These are phyloP conservation scores for Thalassophryne amazonica DNA, from an alignment of 2,797 vertebrate genomes.

Conservation along the genomic window DNA sequence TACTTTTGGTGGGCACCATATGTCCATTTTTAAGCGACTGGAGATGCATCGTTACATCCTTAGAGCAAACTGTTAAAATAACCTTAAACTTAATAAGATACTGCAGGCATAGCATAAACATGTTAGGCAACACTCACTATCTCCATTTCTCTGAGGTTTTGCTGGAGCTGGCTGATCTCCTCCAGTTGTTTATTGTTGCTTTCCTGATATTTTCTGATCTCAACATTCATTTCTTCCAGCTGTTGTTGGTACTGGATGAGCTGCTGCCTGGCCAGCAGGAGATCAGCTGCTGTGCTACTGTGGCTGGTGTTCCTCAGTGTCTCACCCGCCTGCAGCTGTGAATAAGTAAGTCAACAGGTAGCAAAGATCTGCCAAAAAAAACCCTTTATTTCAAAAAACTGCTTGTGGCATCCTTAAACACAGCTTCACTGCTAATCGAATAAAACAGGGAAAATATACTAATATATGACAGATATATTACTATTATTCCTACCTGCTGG, in stretches of 20 bases:
- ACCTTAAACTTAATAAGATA: neutral
- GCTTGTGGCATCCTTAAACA: neutral
- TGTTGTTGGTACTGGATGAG: conserved; percentile 87
- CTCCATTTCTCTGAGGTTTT: conserved; percentile 76
- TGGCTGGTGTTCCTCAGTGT: conserved; percentile 90
- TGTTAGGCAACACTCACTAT: conserved; percentile 68
- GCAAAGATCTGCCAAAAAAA: neutral
- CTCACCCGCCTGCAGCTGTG: conserved; percentile 93
- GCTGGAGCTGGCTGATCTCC: conserved; percentile 77
- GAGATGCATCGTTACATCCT: too few relatives aligned
- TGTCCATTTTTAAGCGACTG: too few relatives aligned
- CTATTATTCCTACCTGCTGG: conserved; percentile 83
- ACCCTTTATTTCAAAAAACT: neutral
- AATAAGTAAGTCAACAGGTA: conserved; percentile 2
- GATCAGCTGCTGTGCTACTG: conserved; percentile 89
- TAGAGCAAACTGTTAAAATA: neutral
- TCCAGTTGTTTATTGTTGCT: conserved; percentile 76
- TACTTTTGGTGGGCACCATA: too few relatives aligned
- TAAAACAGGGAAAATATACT: neutral
- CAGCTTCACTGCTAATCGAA: neutral
- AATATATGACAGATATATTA: neutral
- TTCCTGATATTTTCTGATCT: conserved; percentile 75
- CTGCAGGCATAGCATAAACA: neutral
- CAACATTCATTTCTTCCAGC: conserved; percentile 81
- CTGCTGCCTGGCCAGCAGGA: conserved; percentile 90